Conservation (phyloP, 2,888 invertebrate species). For the Junonia oenone region DNA sequence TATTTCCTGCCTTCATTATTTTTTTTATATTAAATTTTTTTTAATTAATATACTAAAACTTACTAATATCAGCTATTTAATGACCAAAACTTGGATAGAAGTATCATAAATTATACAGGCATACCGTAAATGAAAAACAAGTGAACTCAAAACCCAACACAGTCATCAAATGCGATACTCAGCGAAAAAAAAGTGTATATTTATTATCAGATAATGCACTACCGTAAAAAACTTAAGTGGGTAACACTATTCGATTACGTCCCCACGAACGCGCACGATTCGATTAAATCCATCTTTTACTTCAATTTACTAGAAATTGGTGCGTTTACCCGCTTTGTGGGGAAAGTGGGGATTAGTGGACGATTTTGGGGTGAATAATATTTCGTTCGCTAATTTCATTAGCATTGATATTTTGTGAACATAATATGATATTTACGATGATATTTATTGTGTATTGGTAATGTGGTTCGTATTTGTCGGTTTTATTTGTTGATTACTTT, state of each 20-base stretch:
- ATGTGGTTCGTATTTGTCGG: neutral
- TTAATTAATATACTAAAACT: no score
- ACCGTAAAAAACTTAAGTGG: slow-evolving; percentile 52
- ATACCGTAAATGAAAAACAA: neutral
- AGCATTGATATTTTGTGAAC: slow-evolving; percentile 29
- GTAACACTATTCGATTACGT: slow-evolving; percentile 60
- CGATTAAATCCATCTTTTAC: slow-evolving; percentile 66
- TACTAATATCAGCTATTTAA: no score
- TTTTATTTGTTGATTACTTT: neutral
- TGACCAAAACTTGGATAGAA: no score
- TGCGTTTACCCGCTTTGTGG: slow-evolving; percentile 31
- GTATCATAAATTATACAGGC: no score
- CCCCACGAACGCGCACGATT: slow-evolving; percentile 45
- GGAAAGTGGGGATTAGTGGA: slow-evolving; percentile 42
- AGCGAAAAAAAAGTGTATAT: neutral
- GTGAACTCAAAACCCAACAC: neutral
- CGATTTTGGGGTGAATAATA: slow-evolving; percentile 37
- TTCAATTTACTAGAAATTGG: slow-evolving; percentile 39
- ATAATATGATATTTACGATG: slow-evolving; percentile 3
- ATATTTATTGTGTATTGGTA: slow-evolving; percentile 10
- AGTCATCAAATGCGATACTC: neutral
- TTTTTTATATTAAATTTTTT: no score
- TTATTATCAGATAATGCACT: slow-evolving; percentile 14
- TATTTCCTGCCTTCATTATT: no score
- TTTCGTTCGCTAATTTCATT: slow-evolving; percentile 35